Evolutionary conservation across 92 coral and sea anemone species (phyloP).

Genomic region (Phymanthus crucifer): DNA sequence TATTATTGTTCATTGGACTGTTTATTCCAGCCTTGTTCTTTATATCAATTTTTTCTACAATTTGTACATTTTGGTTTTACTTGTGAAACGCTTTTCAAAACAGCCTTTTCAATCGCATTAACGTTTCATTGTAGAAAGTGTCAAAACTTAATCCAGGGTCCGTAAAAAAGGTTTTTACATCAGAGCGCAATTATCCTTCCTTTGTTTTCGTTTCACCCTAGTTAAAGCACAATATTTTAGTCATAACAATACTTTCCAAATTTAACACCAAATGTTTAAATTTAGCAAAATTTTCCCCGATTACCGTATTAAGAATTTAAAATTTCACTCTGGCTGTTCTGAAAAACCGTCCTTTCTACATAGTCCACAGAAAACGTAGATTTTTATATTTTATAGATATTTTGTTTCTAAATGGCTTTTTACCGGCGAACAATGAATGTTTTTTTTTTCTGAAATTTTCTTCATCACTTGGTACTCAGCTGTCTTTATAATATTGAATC

Average conservation of each 20-base stretch:
- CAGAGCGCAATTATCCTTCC: too few relatives aligned
- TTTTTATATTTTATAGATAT: not conserved
- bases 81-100: not conserved
- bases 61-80: conserved; percentile 3
- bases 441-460: not conserved
- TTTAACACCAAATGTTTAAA: not conserved
- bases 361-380: not conserved
- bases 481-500: not conserved
- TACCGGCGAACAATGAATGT: not conserved
- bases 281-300: not conserved
- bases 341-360: not conserved
- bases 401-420: not conserved
- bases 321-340: not conserved
- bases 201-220: too few relatives aligned
- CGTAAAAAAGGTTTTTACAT: not conserved
- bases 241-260: not conserved
- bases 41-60: not conserved
- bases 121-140: not conserved
- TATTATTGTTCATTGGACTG: not conserved
- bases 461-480: too few relatives aligned
- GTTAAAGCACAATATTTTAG: too few relatives aligned
- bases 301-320: not conserved
- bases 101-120: not conserved
- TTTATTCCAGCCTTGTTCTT: not conserved
- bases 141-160: not conserved